Evolutionary conservation across 2,888 invertebrate genomes (phyloP).

Genomic region (Drosophila nr. perissopoda): DNA sequence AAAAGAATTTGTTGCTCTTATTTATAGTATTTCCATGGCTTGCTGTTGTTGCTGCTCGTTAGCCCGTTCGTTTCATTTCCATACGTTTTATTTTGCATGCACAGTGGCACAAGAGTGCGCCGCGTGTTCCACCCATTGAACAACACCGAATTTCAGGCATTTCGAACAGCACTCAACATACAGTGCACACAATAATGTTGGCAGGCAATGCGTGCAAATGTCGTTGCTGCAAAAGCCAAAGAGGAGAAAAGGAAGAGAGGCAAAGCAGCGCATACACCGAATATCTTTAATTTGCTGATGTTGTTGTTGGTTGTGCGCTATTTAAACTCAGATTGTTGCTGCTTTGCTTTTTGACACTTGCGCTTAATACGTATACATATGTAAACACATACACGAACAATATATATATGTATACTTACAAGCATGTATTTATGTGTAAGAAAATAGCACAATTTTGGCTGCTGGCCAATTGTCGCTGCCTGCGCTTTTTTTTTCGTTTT

Average conservation of each 20-base stretch:
- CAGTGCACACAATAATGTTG: slow-evolving; percentile 43
- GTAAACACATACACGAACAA: slow-evolving; percentile 1
- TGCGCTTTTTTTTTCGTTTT: slow-evolving; percentile 51
- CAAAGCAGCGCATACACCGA: slow-evolving; percentile 54
- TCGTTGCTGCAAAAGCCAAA: slow-evolving; percentile 51
- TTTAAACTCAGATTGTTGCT: slow-evolving; percentile 19
- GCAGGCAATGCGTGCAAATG: slow-evolving; percentile 66
- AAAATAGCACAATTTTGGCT: slow-evolving; percentile 18
- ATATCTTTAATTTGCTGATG: slow-evolving; percentile 59
- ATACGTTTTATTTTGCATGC: slow-evolving; percentile 57
- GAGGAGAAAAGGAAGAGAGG: slow-evolving; percentile 7
- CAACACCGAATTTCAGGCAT: neutral
- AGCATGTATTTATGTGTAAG: slow-evolving; percentile 26
- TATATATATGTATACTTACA: slow-evolving; percentile 44
- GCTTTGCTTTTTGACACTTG: slow-evolving; percentile 49
- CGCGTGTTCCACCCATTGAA: neutral
- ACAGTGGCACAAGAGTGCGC: slow-evolving; percentile 37
- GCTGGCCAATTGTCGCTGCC: slow-evolving; percentile 25
- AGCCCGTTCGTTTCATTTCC: slow-evolving; percentile 62
- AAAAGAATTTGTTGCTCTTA: slow-evolving; percentile 50
- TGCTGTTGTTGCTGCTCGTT: slow-evolving; percentile 41
- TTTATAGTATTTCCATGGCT: slow-evolving; percentile 61
- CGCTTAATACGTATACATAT: slow-evolving; percentile 18
- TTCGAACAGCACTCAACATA: slow-evolving; percentile 30
- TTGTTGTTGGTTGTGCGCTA: slow-evolving; percentile 21